Base-by-base conservation (phyloP, 2,797 vertebrate species). In the Steatocranus sp. region DNA sequence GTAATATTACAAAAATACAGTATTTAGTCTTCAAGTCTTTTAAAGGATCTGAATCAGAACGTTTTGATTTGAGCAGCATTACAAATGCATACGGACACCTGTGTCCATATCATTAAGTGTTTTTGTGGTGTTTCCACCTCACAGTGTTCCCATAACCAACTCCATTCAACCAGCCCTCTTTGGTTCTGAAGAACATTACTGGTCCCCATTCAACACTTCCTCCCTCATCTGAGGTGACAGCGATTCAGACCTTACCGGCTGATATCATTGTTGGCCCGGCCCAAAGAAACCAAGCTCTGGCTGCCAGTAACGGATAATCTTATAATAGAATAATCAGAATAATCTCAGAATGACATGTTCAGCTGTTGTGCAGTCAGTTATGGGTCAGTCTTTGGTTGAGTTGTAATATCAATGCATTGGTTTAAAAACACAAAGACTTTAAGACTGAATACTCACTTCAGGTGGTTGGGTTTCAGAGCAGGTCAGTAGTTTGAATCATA, bases 11-110 rank as follows among this genome's bases (percentile, higher is more conserved):
- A 70, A 17, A 74, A 46, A 12, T 54, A 14, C 18, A 48, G 90
- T 81, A 49, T 87, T 54, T 6, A 90, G 92, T 90, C 87, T 90
- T 91, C 86, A 92, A 90, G 79, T 87, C 87, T 66, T 30, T 20
- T 32, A 43, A 61, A 58, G 38, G 17, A 27, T 61, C 56, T 20
- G 18, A 48, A 32, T 48, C 43, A 30, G 17, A 70, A 27, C 6
- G 1, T 48, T 48, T 73, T 49, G 25, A 73, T 48, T 30, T 73
- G 68, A 48, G 17, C 43, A 49, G 25, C 68, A 73, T 73, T 46
- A 18, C 10, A 46, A 30, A 30, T 73, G 43, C 7, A 73, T 30
- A 46, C 10, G 4, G 15, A 27, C 15, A 11, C 38, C 6, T 7
- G 23, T 27, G 2, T 46, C 23, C 3, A 1, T 46, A 27, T 70